Conservation (phyloP, 2,113 vertebrate species). For the Paedocypris sp. region DNA sequence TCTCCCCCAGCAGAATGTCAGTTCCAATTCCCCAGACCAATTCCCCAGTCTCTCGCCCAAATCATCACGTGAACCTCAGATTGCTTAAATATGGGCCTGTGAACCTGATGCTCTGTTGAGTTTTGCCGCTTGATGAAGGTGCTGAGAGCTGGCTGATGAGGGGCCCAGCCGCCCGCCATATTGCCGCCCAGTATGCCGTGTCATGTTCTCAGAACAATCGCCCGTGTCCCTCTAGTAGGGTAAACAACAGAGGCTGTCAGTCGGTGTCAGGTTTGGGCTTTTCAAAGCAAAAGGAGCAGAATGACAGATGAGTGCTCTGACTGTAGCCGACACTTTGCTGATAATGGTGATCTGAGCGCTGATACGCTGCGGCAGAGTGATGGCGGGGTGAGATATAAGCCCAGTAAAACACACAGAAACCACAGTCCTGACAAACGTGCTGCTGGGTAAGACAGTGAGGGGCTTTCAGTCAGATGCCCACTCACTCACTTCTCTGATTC, state of each 20-base stretch:
- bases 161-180: conserved; percentile 21
- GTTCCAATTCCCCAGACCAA: conserved; percentile 28
- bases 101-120: conserved; percentile 39
- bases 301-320: conserved; percentile 39
- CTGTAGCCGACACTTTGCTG: conserved; percentile 30
- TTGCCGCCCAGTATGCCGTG: conserved; percentile 30
- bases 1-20: conserved; percentile 33
- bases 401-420: conserved; percentile 31
- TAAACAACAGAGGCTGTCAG: conserved; percentile 40
- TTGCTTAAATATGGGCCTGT: conserved; percentile 37
- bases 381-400: conserved; percentile 20
- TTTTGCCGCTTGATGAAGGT: conserved; percentile 36
- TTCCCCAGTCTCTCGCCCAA: conserved; percentile 18
- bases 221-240: conserved; percentile 36
- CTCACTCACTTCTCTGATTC: neutral
- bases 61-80: conserved; percentile 30
- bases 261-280: conserved; percentile 35
- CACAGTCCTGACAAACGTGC: conserved; percentile 27
- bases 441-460: conserved; percentile 24
- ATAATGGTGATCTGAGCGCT: conserved; percentile 33
- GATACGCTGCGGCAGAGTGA: conserved; percentile 33
- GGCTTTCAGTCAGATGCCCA: conserved; percentile 7
- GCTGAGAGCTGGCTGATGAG: conserved; percentile 37
- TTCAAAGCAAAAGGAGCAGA: conserved; percentile 28
- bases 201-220: conserved; percentile 36